Conservation (phyloP, 2,797 vertebrate genomes). For the Poecilia velifera region DNA sequence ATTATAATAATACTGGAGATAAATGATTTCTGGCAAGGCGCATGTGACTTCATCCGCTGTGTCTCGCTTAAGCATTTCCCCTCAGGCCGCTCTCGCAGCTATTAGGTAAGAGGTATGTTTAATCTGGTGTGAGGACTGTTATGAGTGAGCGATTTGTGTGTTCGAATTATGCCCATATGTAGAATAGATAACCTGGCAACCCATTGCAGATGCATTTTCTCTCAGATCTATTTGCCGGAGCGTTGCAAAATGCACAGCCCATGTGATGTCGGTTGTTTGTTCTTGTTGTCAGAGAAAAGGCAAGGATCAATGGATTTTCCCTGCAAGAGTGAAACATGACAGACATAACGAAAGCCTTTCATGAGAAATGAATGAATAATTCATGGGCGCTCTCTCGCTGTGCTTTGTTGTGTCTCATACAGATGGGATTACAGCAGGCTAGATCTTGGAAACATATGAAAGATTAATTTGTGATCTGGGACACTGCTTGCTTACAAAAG, state of each 20-base stretch:
- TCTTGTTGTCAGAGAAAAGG: slow-evolving; percentile 76
- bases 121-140: slow-evolving; percentile 45
- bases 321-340: slow-evolving; percentile 84
- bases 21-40: slow-evolving; percentile 74
- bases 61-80: slow-evolving; percentile 60
- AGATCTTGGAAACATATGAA: slow-evolving; percentile 90
- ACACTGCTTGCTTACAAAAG: slow-evolving; percentile 86
- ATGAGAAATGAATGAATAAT: slow-evolving; percentile 86
- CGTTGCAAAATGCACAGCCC: slow-evolving; percentile 69
- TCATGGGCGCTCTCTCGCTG: slow-evolving; percentile 81
- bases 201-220: slow-evolving; percentile 47
- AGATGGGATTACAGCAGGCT: slow-evolving; percentile 88
- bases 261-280: slow-evolving; percentile 82
- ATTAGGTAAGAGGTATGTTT: slow-evolving; percentile 72
- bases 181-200: slow-evolving; percentile 59
- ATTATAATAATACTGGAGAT: slow-evolving; percentile 72
- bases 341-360: slow-evolving; percentile 87
- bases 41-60: slow-evolving; percentile 64
- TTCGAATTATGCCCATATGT: slow-evolving; percentile 61
- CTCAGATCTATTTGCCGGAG: slow-evolving; percentile 64
- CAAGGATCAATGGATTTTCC: slow-evolving; percentile 85
- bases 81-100: slow-evolving; percentile 71
- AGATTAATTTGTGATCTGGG: slow-evolving; percentile 88
- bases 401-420: slow-evolving; percentile 86
- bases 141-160: slow-evolving; percentile 55